phyloP scores from a whole-genome alignment of 2,797 vertebrate genomes.

The Lemur catta region DNA sequence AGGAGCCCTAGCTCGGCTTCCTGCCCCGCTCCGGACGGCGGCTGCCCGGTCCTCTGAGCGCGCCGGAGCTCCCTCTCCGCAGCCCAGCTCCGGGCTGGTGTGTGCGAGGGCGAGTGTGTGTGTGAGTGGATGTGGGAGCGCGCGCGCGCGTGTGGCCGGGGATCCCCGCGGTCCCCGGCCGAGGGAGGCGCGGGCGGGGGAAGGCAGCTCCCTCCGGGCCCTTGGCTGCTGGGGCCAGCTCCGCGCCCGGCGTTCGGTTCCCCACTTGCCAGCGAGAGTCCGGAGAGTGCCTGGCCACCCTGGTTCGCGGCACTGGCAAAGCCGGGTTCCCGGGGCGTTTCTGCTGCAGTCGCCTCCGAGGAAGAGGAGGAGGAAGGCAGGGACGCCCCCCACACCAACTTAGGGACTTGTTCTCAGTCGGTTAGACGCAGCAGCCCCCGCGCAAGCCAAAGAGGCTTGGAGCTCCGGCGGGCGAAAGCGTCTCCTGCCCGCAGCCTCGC shows the following conservation, averaged over 20 bases:
- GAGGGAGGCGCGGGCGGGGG: conserved; percentile 46
- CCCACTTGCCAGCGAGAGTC: conserved; percentile 33
- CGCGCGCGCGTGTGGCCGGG: conserved; percentile 68
- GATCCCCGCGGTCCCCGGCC: conserved; percentile 73
- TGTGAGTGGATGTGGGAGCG: conserved; percentile 44
- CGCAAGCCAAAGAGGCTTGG: conserved; percentile 38
- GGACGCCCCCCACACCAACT: conserved; percentile 67
- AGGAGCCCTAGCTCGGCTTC: conserved; percentile 19
- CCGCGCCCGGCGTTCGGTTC: background rate
- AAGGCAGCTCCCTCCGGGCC: conserved; percentile 51
- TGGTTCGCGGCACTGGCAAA: conserved; percentile 34
- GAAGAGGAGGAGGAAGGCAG: conserved; percentile 33
- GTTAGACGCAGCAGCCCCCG: conserved; percentile 65
- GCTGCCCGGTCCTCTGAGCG: conserved; percentile 34
- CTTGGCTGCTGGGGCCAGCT: conserved; percentile 33
- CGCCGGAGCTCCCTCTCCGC: conserved; percentile 50
- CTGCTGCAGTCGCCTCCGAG: conserved; percentile 46
- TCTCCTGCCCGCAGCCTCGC: conserved; percentile 54
- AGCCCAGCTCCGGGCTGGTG: conserved; percentile 52
- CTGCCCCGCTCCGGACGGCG: conserved; percentile 47
- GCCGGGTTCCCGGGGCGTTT: conserved; percentile 33
- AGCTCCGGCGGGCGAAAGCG: conserved; percentile 18
- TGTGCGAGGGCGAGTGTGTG: conserved; percentile 38
- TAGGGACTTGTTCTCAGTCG: conserved; percentile 66
- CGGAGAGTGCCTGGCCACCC: conserved; percentile 32